Evolutionary conservation across 2,797 vertebrate species (phyloP), one percentile per base, ranked within the genome.

Genomic region (Botia almorhae): DNA sequence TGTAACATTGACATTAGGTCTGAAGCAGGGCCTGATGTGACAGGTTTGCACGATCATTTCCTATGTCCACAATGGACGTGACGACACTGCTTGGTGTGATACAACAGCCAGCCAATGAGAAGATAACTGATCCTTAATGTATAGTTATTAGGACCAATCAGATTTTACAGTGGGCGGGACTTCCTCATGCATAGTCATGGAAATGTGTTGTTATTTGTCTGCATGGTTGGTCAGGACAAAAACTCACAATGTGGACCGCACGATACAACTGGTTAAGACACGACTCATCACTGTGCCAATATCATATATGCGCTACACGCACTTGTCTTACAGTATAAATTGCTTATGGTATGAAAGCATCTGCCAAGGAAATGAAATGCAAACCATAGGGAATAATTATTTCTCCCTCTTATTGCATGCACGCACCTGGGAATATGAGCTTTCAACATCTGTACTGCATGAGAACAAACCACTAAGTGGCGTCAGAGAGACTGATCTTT

Each of bases 401-500:
- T 76, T 53, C 39, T 60, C n/a, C 19, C 48, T 46, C 60, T 79
- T 11, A n/a, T 26, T 51, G 76, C 16, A 67, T 17, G 26, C 70
- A 72, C 53, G 51, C 68, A 53, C 43, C 78, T 16, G 56, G 76
- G 77, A 65, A 80, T 10, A 11, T 63, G 29, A 82, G 53, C 51
- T 70, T 2, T 68, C 60, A 58, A 58, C 43, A 74, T 78, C 65
- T 64, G 76, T 53, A 64, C 13, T 23, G 76, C 13, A 65, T 53
- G 43, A 76, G 39, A 82, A 81, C 73, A 67, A 64, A 58, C 55
- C 13, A 16, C 64, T 73, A 46, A 69, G 53, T 72, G 60, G 39
- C 65, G 63, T 36, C 29, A 74, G 46, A 78, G 58, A 78, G 69
- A 70, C 50, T 71, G 78, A 84, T 81, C 60, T 58, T 48, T 65